A percentile compares a stretch with the other conserved stretches of the same genome.
Conservation (phyloP, 2,888 invertebrate genomes). For the Seira sanloemensis region DNA sequence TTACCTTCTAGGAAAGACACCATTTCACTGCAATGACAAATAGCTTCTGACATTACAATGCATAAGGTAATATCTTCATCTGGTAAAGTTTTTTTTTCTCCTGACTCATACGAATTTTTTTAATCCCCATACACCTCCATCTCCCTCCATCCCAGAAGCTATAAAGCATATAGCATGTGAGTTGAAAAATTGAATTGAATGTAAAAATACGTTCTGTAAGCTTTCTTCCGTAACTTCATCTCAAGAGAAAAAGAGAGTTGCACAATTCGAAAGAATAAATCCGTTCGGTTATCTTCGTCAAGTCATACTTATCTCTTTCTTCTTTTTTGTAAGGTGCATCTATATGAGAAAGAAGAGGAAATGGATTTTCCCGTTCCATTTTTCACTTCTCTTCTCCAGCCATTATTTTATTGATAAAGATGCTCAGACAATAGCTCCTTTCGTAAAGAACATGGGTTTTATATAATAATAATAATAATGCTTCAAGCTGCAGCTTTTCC, state of each 20-base stretch:
- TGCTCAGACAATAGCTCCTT: not conserved
- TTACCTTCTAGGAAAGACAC: not conserved
- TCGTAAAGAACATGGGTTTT: no score
- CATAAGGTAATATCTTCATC: constrained; percentile 32
- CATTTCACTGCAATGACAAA: constrained; percentile 19
- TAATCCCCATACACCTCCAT: not conserved
- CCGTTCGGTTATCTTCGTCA: constrained; percentile 1
- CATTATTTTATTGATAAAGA: constrained; percentile 4
- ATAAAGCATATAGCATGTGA: no score
- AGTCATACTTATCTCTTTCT: constrained; percentile 4
- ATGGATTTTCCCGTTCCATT: constrained; percentile 25
- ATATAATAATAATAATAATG: no score
- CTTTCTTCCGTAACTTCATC: not conserved
- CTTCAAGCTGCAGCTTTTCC: no score
- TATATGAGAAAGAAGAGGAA: constrained; percentile 28
- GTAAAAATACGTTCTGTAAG: no score
- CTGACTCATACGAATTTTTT: not conserved
- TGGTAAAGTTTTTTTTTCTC: not conserved
- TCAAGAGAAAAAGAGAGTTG: not conserved
- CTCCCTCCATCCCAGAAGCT: not conserved
- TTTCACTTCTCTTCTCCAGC: constrained; percentile 1
- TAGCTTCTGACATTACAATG: constrained; percentile 20
- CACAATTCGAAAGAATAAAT: not conserved
- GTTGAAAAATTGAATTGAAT: no score
- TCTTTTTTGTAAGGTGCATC: not conserved